These are phyloP conservation scores for Drosophila incognita DNA, from an alignment of 2,888 invertebrate species.

Conservation along the genomic window DNA sequence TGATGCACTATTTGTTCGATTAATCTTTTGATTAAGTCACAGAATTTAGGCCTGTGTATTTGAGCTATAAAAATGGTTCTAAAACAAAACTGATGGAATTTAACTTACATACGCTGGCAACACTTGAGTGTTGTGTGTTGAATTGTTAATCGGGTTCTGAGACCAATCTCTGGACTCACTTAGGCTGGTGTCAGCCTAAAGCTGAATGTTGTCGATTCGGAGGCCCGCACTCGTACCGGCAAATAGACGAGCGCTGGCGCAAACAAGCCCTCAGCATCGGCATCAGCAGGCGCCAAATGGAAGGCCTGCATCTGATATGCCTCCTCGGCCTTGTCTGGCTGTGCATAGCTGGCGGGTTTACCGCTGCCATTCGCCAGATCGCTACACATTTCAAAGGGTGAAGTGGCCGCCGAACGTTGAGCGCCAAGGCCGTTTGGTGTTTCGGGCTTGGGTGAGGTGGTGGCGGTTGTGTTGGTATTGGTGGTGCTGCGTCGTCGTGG, in stretches of 20 bases:
- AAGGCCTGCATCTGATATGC: constrained; percentile 95
- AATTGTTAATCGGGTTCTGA: constrained; percentile 8
- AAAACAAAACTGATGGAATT: constrained; percentile 53
- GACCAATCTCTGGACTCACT: constrained; percentile 46
- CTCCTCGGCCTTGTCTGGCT: constrained; percentile 85
- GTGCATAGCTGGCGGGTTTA: constrained; percentile 88
- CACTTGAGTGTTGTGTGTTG: constrained; percentile 45
- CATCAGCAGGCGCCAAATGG: constrained; percentile 87
- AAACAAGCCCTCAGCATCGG: constrained; percentile 86
- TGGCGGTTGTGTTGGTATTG: constrained; percentile 19
- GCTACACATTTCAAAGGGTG: constrained; percentile 72
- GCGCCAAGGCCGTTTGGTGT: constrained; percentile 67
- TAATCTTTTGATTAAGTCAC: neutral
- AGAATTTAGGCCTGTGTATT: constrained; percentile 23
- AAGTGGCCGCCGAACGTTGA: constrained; percentile 69
- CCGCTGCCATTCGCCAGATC: constrained; percentile 83
- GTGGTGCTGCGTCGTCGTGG: constrained; percentile 32
- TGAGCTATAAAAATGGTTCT: constrained; percentile 29
- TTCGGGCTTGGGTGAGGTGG: constrained; percentile 47
- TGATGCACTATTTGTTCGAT: neutral
- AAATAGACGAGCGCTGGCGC: constrained; percentile 97
- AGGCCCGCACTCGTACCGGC: constrained; percentile 94
- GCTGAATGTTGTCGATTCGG: constrained; percentile 94
- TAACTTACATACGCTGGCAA: constrained; percentile 75
- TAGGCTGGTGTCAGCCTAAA: constrained; percentile 97